These are phyloP conservation scores for Paragorgia papillata DNA, from an alignment of 92 coral and sea anemone species.

Conservation along the genomic window DNA sequence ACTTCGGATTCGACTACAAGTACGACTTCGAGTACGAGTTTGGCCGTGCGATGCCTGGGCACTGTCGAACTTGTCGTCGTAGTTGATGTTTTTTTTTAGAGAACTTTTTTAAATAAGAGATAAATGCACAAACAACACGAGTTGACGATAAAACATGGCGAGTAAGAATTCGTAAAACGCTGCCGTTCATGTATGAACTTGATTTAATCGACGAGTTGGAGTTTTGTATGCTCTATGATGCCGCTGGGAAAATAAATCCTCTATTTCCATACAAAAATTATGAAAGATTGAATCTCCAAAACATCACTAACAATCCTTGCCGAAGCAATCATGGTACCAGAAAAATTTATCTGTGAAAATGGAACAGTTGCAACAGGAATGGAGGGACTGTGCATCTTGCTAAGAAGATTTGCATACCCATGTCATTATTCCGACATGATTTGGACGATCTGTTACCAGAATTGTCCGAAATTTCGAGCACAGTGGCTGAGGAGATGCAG, in stretches of 20 bases:
- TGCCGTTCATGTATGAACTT: no score
- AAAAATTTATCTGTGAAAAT: constrained; percentile 52
- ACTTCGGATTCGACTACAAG: no score
- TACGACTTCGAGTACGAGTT: no score
- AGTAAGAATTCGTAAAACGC: no score
- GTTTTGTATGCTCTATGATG: constrained; percentile 19
- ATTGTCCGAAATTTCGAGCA: constrained; percentile 53
- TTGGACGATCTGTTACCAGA: constrained; percentile 64
- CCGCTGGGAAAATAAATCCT: constrained; percentile 12
- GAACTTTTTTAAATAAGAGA: constrained; percentile 55
- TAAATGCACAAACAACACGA: constrained; percentile 44
- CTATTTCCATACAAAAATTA: no score
- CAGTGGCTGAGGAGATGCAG: constrained; percentile 51
- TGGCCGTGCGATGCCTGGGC: no score
- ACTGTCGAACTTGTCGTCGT: constrained; percentile 37
- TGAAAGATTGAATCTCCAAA: no score
- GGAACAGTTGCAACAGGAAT: constrained; percentile 69
- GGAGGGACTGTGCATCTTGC: no score
- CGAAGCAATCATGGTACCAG: constrained; percentile 56
- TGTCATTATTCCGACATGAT: constrained; percentile 35
- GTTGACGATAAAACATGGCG: no score
- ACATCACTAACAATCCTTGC: constrained; percentile 27
- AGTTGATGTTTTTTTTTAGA: constrained; percentile 41
- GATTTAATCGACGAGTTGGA: constrained; percentile 49
- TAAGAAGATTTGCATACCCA: constrained; percentile 33